These are phyloP conservation scores for Eulemur rubriventer DNA, from an alignment of 2,797 vertebrate genomes.

Conservation along the genomic window DNA sequence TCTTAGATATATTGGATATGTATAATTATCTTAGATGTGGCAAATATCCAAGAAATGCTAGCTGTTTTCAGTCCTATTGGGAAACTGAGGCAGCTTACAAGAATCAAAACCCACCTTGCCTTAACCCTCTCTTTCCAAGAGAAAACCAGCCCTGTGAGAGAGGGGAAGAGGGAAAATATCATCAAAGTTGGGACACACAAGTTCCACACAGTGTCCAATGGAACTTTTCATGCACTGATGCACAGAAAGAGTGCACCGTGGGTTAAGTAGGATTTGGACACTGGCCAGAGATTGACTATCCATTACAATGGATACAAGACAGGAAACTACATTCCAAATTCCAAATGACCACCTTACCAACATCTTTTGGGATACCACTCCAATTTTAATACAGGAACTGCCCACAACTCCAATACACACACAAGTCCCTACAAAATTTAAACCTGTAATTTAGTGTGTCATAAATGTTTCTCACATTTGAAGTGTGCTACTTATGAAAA, in stretches of 20 bases:
- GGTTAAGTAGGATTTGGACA: neutral
- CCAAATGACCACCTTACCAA: neutral
- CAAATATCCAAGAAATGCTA: neutral
- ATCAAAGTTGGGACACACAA: too few species aligned
- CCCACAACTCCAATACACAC: neutral
- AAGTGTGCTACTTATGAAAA: neutral
- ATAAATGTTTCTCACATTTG: neutral
- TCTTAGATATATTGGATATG: neutral
- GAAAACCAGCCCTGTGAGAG: neutral
- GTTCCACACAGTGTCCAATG: neutral
- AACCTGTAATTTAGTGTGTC: neutral
- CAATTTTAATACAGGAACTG: neutral
- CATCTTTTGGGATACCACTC: neutral
- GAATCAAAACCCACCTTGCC: neutral
- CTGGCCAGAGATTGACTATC: neutral
- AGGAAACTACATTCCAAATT: neutral
- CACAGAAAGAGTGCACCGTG: neutral
- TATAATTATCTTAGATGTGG: neutral
- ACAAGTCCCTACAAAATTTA: neutral
- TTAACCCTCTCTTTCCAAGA: neutral
- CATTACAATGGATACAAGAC: neutral
- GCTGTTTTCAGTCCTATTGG: neutral
- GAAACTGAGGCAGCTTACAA: neutral
- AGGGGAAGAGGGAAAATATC: neutral
- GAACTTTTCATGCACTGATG: fast-evolving